Base-by-base conservation (phyloP, 92 coral and sea anemone species). In the Meandrina meandrites region DNA sequence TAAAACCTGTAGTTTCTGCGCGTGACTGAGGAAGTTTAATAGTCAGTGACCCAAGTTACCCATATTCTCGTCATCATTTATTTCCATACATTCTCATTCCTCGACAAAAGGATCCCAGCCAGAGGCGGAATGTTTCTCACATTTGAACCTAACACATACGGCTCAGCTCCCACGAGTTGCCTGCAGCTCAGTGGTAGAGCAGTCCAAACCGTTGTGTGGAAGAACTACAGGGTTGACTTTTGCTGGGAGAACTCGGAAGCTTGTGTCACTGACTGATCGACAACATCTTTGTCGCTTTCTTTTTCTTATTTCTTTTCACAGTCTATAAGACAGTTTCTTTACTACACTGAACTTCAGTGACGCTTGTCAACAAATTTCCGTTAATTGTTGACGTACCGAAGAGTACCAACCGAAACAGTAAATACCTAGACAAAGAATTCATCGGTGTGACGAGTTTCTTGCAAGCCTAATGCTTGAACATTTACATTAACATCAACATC, bases 371-470 rank as follows among this genome's bases (percentile, higher is more conserved):
- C 71, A 27, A 66, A 66, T n/a, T n/a, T n/a, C n/a, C 34, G 7
- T 28, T 3, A n/a, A n/a, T 16, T 28, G 19, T 27, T 62, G 9
- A 13, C 28, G 71, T 28, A 27, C 71, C 28, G 17, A 1, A 11
- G 2, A 66, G 35, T 4, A 66, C n/a, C 30, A 60, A 57, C 67
- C 31, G 18, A 31, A n/a, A 51, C 16, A n/a, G 42, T 11, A 19
- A 31, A 27, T 10, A 21, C n/a, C 40, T 75, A 74, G 42, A 58
- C 86, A 28, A 36, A 40, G 15, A 83, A 35, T 36, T 84, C 87
- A 58, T 84, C 87, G 51, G 37, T 35, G 18, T 36, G 87, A 22
- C 45, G 58, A 74, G 73, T 31, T 36, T 27, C 56, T 74, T 75
- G 73, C 73, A 84, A 60, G 67, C 40, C n/a, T 74, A 40, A 57